A percentile compares a stretch with the other conserved stretches of the same genome.
These are phyloP conservation scores for Xiphophorus birchmanni DNA, from an alignment of 2,797 vertebrate genomes.

Conservation along the genomic window DNA sequence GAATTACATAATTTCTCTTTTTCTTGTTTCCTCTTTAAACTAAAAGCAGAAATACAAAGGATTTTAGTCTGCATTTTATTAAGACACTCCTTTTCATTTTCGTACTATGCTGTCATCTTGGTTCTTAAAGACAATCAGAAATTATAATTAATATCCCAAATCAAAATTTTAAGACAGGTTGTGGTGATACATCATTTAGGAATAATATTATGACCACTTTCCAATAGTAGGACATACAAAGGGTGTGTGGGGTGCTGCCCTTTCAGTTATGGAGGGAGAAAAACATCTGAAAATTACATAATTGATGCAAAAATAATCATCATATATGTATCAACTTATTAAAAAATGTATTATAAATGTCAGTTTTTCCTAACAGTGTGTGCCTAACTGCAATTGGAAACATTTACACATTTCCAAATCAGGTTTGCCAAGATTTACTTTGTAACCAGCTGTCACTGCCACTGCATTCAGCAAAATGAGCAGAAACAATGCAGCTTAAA, in stretches of 20 bases:
- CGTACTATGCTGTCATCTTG: background rate
- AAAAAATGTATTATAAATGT: too few relatives aligned
- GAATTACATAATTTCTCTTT: background rate
- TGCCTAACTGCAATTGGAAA: too few relatives aligned
- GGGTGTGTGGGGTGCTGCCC: too few relatives aligned
- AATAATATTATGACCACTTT: background rate
- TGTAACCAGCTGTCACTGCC: background rate
- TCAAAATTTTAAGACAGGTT: background rate
- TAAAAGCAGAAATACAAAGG: background rate
- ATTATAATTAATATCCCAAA: background rate
- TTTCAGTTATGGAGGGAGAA: too few relatives aligned
- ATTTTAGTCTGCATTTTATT: background rate
- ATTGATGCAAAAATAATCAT: too few relatives aligned
- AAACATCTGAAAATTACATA: too few relatives aligned
- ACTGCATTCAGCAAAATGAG: background rate
- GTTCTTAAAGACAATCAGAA: background rate
- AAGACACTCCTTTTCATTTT: background rate
- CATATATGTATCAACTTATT: too few relatives aligned
- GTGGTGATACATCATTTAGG: background rate
- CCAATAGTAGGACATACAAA: background rate
- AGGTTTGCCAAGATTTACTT: too few relatives aligned
- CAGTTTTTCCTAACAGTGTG: too few relatives aligned
- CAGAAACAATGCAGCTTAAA: background rate
- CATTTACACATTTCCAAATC: too few relatives aligned
- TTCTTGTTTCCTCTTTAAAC: background rate